Conservation (phyloP, 2,797 vertebrate species). For the Pelochelys cantorii region DNA sequence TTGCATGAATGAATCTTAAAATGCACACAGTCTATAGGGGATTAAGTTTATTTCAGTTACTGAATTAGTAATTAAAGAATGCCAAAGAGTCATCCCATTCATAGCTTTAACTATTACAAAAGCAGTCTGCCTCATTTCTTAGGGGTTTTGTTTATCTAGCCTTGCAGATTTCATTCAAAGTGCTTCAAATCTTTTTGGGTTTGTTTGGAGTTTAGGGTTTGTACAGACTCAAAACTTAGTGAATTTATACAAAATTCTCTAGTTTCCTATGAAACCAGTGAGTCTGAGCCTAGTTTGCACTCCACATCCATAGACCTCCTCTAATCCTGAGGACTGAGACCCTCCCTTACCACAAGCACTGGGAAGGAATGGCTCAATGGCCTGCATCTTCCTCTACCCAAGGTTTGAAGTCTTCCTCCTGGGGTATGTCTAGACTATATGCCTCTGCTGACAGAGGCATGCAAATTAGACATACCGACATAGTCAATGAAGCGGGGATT, state of each 20-base stretch:
- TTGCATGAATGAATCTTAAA: slow-evolving; percentile 39
- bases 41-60: slow-evolving; percentile 7
- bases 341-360: neutral
- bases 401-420: neutral
- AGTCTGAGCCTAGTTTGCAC: neutral
- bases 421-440: neutral
- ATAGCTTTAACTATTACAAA: neutral
- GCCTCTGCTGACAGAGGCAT: too few relatives aligned
- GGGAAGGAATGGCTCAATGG: neutral
- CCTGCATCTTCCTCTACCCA: neutral
- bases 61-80: neutral
- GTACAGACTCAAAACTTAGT: neutral
- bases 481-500: too few relatives aligned
- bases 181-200: neutral
- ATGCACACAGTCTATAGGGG: neutral
- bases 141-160: neutral
- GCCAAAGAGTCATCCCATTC: neutral
- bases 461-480: too few relatives aligned
- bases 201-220: neutral
- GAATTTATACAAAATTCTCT: neutral
- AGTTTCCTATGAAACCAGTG: neutral
- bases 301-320: neutral
- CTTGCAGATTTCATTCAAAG: neutral
- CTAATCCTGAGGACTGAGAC: neutral
- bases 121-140: neutral